Base-by-base conservation (phyloP, 2,113 vertebrate species). In the Macquaria ambigua region DNA sequence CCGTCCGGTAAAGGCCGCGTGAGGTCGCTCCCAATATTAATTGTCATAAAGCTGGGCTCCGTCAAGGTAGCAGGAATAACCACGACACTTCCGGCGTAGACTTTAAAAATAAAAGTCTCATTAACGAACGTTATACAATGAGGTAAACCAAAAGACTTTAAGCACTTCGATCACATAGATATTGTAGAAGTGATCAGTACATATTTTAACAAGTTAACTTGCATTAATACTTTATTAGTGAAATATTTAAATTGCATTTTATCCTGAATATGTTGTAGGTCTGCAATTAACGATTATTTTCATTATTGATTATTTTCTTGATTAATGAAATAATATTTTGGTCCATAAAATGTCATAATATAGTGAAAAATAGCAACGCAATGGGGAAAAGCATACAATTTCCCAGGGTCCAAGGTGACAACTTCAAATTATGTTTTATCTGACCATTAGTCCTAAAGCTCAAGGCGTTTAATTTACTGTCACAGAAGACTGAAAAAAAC, bases 1-100 rank as follows among this genome's bases (percentile, higher is more conserved):
- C 82, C 75, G 85, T 84, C 85, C 85, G 79, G 90, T 90, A 89
- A 93, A 94, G 92, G 94, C 93, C 93, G 88, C 77, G 76, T 92
- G 81, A 92, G 92, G 92, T 92, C 85, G 91, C 83, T 91, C 78
- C 71, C 85, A 58, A 86, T 92, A 90, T 87, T 92, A 87, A 91
- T 90, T 91, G 84, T 87, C 79, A 85, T 87, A 83, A 74, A 82
- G 71, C 84, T 81, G 62, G 1, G 9, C 15, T 34, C 9, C 55
- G 80, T 83, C 66, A 87, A 88, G 39, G 0, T 21, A 25, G 52
- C 81, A 6, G 72, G 18, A 69, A 43, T 3, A 21, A 66, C 12
- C 1, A 8, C 55, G 6, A 46, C 64, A 84, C 74, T 81, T 89
- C 91, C 92, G 87, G 77, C 12, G 1, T 0, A 9, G 16, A 31